Conservation (phyloP, 2,797 vertebrate genomes). For the Tauraco hartlaubi region DNA sequence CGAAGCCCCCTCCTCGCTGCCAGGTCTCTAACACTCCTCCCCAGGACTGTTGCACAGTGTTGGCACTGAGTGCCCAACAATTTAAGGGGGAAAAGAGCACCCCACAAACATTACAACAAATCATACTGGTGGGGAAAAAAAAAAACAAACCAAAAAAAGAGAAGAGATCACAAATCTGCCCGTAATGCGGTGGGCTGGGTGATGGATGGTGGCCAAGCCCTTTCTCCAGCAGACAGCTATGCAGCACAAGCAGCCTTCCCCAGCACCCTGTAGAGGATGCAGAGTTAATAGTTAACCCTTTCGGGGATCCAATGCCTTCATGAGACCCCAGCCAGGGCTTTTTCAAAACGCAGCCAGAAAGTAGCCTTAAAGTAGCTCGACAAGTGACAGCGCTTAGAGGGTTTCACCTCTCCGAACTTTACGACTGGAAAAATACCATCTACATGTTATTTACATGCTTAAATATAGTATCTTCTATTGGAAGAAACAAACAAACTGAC, state of each 20-base stretch:
- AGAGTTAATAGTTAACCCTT: slow-evolving; percentile 68
- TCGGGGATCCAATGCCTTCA: fast-evolving
- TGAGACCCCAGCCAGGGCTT: background rate
- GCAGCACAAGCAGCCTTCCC: background rate
- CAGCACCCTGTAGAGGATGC: slow-evolving; percentile 31
- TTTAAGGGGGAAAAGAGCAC: background rate
- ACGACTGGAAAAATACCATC: slow-evolving; percentile 80
- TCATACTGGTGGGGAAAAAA: background rate
- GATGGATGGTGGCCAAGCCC: background rate
- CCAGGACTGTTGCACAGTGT: background rate
- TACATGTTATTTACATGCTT: slow-evolving; percentile 82
- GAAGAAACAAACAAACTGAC: slow-evolving; percentile 76
- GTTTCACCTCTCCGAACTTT: slow-evolving; percentile 76
- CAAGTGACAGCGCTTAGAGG: slow-evolving; percentile 17
- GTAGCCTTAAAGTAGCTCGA: slow-evolving; percentile 59
- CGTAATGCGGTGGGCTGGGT: background rate
- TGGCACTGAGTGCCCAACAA: background rate
- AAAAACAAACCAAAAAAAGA: fast-evolving
- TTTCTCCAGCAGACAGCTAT: background rate
- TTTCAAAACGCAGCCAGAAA: slow-evolving; percentile 31
- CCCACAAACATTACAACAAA: background rate
- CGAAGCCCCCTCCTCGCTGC: background rate
- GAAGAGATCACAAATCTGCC: background rate
- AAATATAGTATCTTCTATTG: slow-evolving; percentile 82
- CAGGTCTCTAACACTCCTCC: background rate